Evolutionary conservation across 2,797 vertebrate species (phyloP), one percentile per base, ranked within the genome.

Genomic region (Myripristis murdjan): DNA sequence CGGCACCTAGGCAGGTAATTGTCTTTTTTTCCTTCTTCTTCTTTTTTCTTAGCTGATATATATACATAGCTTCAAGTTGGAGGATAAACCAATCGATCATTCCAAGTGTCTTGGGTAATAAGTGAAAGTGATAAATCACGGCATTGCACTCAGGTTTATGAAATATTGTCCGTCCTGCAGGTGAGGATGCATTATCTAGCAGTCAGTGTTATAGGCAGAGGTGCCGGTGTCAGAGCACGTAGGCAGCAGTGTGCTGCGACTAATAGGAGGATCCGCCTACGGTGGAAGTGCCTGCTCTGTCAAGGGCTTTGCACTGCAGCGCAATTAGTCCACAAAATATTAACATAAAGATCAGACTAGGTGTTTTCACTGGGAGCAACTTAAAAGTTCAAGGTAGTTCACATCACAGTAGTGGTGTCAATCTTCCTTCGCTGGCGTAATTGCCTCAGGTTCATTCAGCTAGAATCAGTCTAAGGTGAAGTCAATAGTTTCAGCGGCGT

Each of bases 41-140:
- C 35, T 47, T 62, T 0, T 43, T 11, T 52, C 12, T 12, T 6
- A 52, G 31, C 74, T 80, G 49, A 85, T 83, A 80, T 82, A 87
- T 77, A 86, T 79, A 87, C 81, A 83, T 68, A 82, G 70, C 91
- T 86, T 85, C 81, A 79, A 67, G 70, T 66, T 59, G 64, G 73
- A 84, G 83, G 86, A 86, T 87, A 81, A 87, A 79, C 83, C 82
- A 77, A 83, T 92, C 78, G 55, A 92, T 93, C 92, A 89, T 82
- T 79, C 79, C 54, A 26, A 82, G 87, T 87, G 88, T 91, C 86
- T 77, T 6, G 8, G 63, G 81, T 90, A 90, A 93, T 88, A 92
- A 91, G 86, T 70, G 70, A 72, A 64, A 59, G 79, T 63, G 87
- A 91, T 92, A 87, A 92, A 90, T 91, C 81, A 85, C 8, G 1